Base-by-base conservation (phyloP, 2,797 vertebrate genomes). In the Dromococcyx pavoninus region DNA sequence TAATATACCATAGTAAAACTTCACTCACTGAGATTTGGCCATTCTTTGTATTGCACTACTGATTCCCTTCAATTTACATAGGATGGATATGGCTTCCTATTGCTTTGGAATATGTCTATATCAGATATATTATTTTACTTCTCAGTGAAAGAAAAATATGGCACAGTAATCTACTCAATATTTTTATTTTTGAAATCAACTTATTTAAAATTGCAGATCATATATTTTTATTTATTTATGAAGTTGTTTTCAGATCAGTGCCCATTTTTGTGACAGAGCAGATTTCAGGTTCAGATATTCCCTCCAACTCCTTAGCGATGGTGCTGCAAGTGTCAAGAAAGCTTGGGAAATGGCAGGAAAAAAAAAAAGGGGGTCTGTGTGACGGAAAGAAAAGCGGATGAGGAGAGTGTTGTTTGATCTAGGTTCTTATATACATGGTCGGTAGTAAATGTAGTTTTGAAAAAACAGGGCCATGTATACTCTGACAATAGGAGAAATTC, bases 281-380 rank as follows among this genome's bases (percentile, higher is more conserved):
- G 58, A 30, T 82, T 83, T 43, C 17, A 80, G 24, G 25, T 66
- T 94, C 67, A 67, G 54, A 27, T 87, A 51, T 88, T 95, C 85
- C 65, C 53, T 77, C 25, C 44, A 39, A 15, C 71, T 95, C 61
- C 80, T 91, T 94, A 79, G 71, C 79, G 67, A 27, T 24, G n/a
- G 37, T 74, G 32, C 41, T 92, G 35, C 58, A 41, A 58, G 65
- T 61, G 50, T 91, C 65, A 83, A 58, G 86, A 91, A 88, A 62
- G 43, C 61, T 94, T 89, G 87, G 58, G 33, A 93, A 90, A 21
- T 23, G 35, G 66, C 39, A 41, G 37, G 22, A 88, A 79, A 79
- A 60, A 94, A 94, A 69, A 89, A 50, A 78, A 53, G 73, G 33
- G 35, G 51, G 7, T 67, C n/a, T 72, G 22, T 48, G 32, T 48